These are phyloP conservation scores for Tragopan temminckii DNA, from an alignment of 2,797 vertebrate genomes.

Conservation along the genomic window DNA sequence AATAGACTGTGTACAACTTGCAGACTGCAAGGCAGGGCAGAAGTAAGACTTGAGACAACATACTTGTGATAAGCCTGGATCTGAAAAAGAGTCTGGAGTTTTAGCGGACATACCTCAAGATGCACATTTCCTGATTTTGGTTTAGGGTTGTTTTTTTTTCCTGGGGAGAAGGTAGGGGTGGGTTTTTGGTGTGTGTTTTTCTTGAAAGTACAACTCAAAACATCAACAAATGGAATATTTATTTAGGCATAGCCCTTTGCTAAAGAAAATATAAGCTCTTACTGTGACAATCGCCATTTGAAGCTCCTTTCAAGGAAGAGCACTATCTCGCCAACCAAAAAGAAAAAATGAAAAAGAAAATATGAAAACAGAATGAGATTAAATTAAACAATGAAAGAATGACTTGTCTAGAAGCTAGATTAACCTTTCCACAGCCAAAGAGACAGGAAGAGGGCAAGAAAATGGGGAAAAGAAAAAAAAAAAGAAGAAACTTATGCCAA, in stretches of 20 bases:
- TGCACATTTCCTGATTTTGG: background rate
- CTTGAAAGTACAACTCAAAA: background rate
- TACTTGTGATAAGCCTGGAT: background rate
- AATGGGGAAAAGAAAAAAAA: too few species aligned
- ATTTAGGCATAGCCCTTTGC: background rate
- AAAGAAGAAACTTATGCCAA: background rate
- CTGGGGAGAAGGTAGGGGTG: background rate
- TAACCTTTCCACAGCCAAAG: background rate
- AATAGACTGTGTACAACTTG: background rate
- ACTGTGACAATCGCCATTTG: background rate
- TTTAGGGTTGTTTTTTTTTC: background rate
- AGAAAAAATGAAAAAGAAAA: background rate
- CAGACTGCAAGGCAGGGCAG: background rate
- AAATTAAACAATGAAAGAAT: background rate
- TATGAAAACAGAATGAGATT: background rate
- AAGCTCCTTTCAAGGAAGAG: background rate
- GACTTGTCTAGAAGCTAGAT: background rate
- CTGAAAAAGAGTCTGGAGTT: background rate
- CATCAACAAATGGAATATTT: background rate
- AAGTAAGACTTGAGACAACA: background rate
- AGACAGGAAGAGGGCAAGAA: accelerated
- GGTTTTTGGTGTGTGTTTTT: background rate
- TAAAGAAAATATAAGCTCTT: background rate
- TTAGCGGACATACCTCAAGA: background rate
- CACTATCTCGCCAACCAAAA: background rate